Evolutionary conservation across 2,797 vertebrate genomes (phyloP), one percentile per base, ranked within the genome.

Genomic region (Trachops cirrhosus): DNA sequence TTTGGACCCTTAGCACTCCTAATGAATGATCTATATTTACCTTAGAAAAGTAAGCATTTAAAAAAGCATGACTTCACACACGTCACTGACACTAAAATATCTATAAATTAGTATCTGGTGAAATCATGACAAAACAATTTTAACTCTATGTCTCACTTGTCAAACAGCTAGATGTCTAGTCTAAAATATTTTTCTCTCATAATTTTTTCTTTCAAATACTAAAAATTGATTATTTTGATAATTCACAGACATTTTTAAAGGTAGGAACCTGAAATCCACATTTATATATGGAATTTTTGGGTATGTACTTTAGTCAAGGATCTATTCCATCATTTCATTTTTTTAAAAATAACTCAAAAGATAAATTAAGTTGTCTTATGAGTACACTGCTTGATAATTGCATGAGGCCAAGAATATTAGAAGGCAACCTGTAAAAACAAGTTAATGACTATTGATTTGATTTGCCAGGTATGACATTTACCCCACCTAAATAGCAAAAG

Each of bases 11-110:
- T 89, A 67, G 32, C 6, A 5, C 26, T 18, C 18, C 44, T 59
- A 95, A 83, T 86, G 44, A 44, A 87, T 74, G 67, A 73, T 89
- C 83, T 89, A n/a, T 67, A 83, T 68, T 87, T 24, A 64, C 32
- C 39, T 82, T 64, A 71, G 44, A 78, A 93, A 94, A 74, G 4
- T 67, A 84, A 95, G 12, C 5, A 22, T 59, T 89, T 41, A 75
- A 73, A 73, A 64, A 34, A 37, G 9, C 91, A 44, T 82, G 57
- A 46, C 57, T 86, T n/a, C 24, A 10, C 7, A 37, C 1, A 21
- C 52, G 37, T 79, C 52, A 62, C 26, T 32, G 37, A 74, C 15
- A 75, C 18, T 46, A 82, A 39, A 54, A 88, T 84, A 77, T 32
- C 8, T 92, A 21, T 52, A 64, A 91, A 68, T 88, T 9, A 77